Percentiles rank a stretch among this genome's conserved stretches.
Evolutionary conservation across 2,888 invertebrate species (phyloP).

Genomic region (Argynnis bischoffii): DNA sequence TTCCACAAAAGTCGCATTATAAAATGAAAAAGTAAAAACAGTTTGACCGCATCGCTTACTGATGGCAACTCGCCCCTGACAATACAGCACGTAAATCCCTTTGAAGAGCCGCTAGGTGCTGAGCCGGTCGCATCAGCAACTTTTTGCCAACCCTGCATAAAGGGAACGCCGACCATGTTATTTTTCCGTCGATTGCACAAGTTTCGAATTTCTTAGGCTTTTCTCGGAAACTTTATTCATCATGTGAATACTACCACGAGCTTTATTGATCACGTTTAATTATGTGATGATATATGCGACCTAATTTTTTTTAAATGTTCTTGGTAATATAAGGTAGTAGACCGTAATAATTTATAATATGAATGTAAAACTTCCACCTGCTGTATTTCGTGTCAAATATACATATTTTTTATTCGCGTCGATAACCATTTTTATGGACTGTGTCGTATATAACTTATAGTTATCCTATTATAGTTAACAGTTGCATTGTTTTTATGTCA

Average conservation of each 20-base stretch:
- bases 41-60: slow-evolving; percentile 1
- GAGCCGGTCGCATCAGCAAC: slow-evolving; percentile 34
- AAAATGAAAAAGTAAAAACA: not conserved
- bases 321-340: too few relatives aligned
- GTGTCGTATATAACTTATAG: too few relatives aligned
- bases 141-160: slow-evolving; percentile 36
- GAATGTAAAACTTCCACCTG: too few relatives aligned
- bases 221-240: slow-evolving; percentile 23
- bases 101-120: slow-evolving; percentile 28
- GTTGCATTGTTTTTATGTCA: too few relatives aligned
- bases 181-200: slow-evolving; percentile 37
- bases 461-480: too few relatives aligned
- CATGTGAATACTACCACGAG: slow-evolving; percentile 5
- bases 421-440: too few relatives aligned
- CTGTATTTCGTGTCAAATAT: too few relatives aligned
- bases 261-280: slow-evolving; percentile 1
- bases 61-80: slow-evolving; percentile 13
- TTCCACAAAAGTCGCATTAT: not conserved
- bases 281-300: not conserved
- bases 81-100: slow-evolving; percentile 22
- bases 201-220: slow-evolving; percentile 33
- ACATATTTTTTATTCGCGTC: too few relatives aligned
- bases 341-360: too few relatives aligned
- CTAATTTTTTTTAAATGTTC: too few relatives aligned
- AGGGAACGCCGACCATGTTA: slow-evolving; percentile 35